Conservation (phyloP, 2,113 vertebrate genomes). For the Pristiophorus japonicus region DNA sequence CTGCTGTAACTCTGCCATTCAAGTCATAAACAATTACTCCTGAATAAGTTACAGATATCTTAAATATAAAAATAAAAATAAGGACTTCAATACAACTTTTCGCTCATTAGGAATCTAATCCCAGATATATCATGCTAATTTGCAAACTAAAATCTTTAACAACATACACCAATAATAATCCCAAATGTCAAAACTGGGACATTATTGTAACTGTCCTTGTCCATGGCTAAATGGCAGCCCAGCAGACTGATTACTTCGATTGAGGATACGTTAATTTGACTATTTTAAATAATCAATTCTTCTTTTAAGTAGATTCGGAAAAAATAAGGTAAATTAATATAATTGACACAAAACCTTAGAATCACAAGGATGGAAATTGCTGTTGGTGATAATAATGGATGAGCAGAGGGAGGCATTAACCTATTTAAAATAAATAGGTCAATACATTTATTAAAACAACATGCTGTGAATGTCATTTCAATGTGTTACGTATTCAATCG, state of each 20-base stretch:
- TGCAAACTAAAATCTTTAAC: not conserved
- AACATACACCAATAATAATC: not conserved
- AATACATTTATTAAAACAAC: not conserved
- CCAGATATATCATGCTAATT: not conserved
- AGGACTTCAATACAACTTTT: not conserved
- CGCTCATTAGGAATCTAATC: not conserved
- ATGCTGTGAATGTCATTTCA: not conserved
- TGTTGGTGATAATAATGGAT: not conserved
- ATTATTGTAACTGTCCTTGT: not conserved
- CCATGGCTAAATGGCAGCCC: not conserved
- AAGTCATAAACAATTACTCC: not conserved
- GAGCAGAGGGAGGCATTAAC: not conserved
- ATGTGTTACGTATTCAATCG: not conserved
- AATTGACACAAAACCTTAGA: no score
- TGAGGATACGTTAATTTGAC: not conserved
- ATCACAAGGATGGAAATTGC: not conserved
- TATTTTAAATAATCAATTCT: not conserved
- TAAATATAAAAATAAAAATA: not conserved
- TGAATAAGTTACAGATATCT: not conserved
- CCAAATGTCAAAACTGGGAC: not conserved
- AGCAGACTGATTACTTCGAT: not conserved
- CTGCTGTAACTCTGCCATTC: not conserved
- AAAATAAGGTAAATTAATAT: not conserved
- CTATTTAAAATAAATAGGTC: not conserved
- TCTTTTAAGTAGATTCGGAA: not conserved